Percentiles rank a stretch among this genome's conserved stretches.
Evolutionary conservation across 2,113 vertebrate genomes (phyloP).

Genomic region (Litocranius walleri): DNA sequence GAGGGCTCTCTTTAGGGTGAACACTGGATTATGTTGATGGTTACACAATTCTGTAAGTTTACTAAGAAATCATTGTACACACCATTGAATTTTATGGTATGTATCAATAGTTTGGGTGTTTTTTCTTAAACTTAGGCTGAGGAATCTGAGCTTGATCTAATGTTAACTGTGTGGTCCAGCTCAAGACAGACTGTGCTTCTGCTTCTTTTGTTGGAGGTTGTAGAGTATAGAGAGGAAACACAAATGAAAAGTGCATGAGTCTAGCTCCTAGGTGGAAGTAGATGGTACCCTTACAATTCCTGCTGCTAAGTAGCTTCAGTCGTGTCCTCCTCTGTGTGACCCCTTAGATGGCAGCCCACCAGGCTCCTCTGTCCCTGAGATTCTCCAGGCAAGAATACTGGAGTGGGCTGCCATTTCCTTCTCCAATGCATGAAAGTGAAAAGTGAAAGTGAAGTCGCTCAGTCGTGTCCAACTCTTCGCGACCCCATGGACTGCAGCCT

Average conservation of each 20-base stretch:
- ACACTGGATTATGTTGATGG: neutral
- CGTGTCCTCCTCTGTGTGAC: no score
- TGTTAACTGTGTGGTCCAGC: neutral
- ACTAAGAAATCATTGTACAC: neutral
- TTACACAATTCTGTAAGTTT: neutral
- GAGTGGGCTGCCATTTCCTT: no score
- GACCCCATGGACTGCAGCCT: no score
- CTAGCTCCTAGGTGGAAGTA: neutral
- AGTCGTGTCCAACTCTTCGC: fast-evolving
- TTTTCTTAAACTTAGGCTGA: neutral
- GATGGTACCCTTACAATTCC: neutral
- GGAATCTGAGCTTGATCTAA: neutral
- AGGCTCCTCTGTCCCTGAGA: no score
- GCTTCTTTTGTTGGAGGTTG: neutral
- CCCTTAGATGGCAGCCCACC: no score
- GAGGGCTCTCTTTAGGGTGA: neutral
- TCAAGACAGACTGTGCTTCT: neutral
- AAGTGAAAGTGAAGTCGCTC: no score
- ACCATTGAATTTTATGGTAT: neutral
- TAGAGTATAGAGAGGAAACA: neutral
- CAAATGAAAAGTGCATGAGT: neutral
- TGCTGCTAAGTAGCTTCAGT: no score
- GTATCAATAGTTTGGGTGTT: neutral
- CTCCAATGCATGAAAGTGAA: neutral
- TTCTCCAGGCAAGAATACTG: no score